Evolutionary conservation across 1,140 invertebrate genomes (phyloP).

Genomic region (Pseudomyrmex dendroicus): DNA sequence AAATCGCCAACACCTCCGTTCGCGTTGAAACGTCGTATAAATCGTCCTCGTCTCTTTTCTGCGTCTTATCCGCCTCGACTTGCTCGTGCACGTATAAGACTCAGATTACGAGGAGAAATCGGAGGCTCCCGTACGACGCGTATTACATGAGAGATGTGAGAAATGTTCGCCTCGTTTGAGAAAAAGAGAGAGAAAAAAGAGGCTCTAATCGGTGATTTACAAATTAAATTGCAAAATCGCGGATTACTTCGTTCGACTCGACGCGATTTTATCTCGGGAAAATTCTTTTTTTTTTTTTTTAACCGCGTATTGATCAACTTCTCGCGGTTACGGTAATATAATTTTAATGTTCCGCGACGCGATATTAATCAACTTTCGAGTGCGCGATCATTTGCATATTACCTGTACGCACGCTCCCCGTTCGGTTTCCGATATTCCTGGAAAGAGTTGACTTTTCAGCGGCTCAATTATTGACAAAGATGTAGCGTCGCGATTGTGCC

Average conservation of each 20-base stretch:
- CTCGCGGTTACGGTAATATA: conserved; percentile 11
- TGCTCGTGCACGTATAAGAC: conserved; percentile 7
- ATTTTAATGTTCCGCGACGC: conserved; percentile 20
- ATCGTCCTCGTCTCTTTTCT: conserved; percentile 50
- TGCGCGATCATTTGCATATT: conserved; percentile 52
- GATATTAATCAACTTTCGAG: conserved; percentile 45
- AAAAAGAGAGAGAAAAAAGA: conserved; percentile 46
- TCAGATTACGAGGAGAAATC: conserved; percentile 67
- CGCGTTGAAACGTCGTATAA: conserved; percentile 50
- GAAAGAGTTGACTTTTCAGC: conserved; percentile 19
- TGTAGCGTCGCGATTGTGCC: conserved; percentile 19
- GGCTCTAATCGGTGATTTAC: not conserved
- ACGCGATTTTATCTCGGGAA: conserved; percentile 1
- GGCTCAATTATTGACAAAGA: conserved; percentile 23
- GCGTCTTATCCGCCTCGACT: conserved; percentile 14
- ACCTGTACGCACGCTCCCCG: not conserved
- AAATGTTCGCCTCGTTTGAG: conserved; percentile 14
- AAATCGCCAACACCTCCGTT: conserved; percentile 49
- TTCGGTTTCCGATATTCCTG: not conserved
- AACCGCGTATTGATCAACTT: conserved; percentile 14
- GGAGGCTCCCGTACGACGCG: not conserved
- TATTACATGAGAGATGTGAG: conserved; percentile 10
- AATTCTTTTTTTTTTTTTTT: conserved; percentile 30
- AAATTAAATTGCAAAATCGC: conserved; percentile 52
- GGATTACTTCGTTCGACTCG: not conserved